Evolutionary conservation across 2,888 invertebrate genomes (phyloP), one percentile per base, ranked within the genome.

Genomic region (Andrena camellia): DNA sequence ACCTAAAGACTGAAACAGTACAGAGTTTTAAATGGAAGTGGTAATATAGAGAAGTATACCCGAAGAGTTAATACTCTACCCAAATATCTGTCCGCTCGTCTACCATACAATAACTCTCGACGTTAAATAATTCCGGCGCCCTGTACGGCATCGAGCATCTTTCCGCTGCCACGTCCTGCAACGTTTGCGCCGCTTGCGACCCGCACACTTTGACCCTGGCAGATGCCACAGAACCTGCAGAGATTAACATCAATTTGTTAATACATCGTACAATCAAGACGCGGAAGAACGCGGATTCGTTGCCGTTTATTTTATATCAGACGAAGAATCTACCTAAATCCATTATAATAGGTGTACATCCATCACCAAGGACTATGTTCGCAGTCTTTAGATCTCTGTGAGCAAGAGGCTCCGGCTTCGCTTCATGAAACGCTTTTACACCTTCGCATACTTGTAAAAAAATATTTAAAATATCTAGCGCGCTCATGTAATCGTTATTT

Each of bases 51-150:
- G n/a, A 2, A 10, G 0, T 35, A n/a, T 1, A 23, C 13, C 8
- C 8, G 2, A 50, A 20, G 0, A 59, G 31, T 8, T 29, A 2
- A 57, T 67, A 59, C 10, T 52, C 50, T 94, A 97, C 97, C 98
- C 98, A 98, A 91, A 98, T 97, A 94, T 98, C 98, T 50, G 97
- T 97, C 86, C 97, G 94, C 93, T 98, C 97, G 92, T 98, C 97
- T 74, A 98, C 96, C 89, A 96, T 96, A 90, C 97, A 96, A 90
- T 97, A 97, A 79, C 96, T 96, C 94, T 98, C 97, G 10, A 98
- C 97, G 88, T 96, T 96, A 92, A 98, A 98, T 68, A 98, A 94
- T 93, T 98, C 98, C 0, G 98, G 98, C 0, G 98, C 97, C 88
- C 97, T 95, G 92, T 98, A 98, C 2, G 98, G 96, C 97, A 98